These are phyloP conservation scores for Mobula birostris DNA, from an alignment of 2,113 vertebrate genomes.

Conservation along the genomic window DNA sequence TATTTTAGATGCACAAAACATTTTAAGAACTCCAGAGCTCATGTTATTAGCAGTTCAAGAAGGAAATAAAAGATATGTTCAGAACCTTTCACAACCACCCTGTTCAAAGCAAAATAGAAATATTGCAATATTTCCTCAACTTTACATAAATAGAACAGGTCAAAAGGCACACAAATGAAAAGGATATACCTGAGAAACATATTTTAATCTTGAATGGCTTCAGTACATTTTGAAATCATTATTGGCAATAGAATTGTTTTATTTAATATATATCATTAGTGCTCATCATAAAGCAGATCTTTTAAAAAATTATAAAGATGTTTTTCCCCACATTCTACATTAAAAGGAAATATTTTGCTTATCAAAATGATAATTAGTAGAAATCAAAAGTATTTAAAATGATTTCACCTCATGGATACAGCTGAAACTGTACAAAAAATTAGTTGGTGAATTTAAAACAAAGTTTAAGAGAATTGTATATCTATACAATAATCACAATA, in stretches of 20 bases:
- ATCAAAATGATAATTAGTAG: slow-evolving; percentile 24
- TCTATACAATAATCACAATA: slow-evolving; percentile 3
- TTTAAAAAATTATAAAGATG: slow-evolving; percentile 23
- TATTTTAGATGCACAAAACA: slow-evolving; percentile 10
- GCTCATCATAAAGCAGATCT: slow-evolving; percentile 22
- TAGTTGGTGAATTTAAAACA: background rate
- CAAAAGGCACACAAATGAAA: slow-evolving; percentile 35
- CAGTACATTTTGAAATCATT: slow-evolving; percentile 22
- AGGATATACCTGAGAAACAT: slow-evolving; percentile 36
- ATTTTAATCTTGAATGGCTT: slow-evolving; percentile 37
- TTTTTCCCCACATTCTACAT: slow-evolving; percentile 28
- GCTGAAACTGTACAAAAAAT: background rate
- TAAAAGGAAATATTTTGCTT: slow-evolving; percentile 29
- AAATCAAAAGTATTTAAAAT: slow-evolving; percentile 21
- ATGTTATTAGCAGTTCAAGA: background rate
- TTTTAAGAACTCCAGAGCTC: background rate
- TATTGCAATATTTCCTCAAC: slow-evolving; percentile 16
- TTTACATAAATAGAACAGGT: slow-evolving; percentile 15
- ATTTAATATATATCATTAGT: background rate
- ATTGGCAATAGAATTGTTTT: slow-evolving; percentile 24
- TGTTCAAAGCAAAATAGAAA: slow-evolving; percentile 16
- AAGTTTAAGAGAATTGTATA: background rate
- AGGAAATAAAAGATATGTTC: background rate
- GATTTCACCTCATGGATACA: background rate
- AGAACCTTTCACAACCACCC: background rate